Evolutionary conservation across 1,140 invertebrate genomes (phyloP).

Genomic region (Bemisia tabaci): DNA sequence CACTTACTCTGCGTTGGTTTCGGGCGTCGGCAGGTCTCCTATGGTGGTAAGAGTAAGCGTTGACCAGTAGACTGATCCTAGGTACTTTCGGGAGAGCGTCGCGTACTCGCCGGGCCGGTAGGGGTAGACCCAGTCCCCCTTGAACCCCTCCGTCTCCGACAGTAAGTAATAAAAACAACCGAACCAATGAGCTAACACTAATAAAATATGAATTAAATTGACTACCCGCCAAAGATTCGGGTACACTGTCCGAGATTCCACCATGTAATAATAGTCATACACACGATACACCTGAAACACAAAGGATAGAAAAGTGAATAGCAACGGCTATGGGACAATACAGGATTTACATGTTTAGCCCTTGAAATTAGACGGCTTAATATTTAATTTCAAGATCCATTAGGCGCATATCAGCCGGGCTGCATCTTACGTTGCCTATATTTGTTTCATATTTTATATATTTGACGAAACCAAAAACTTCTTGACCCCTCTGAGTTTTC

Average conservation of each 20-base stretch:
- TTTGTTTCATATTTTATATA: too few species aligned
- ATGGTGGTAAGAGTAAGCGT: conserved; percentile 94
- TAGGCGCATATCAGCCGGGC: too few species aligned
- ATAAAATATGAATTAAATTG: conserved; percentile 85
- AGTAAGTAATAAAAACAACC: conserved; percentile 93
- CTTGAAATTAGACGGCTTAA: too few species aligned
- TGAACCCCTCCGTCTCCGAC: conserved; percentile 64
- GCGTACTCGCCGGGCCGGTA: conserved; percentile 73
- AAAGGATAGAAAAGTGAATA: too few species aligned
- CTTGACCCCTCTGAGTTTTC: too few species aligned
- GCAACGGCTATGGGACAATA: too few species aligned
- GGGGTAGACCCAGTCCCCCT: conserved; percentile 85
- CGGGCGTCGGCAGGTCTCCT: conserved; percentile 83
- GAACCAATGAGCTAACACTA: conserved; percentile 93
- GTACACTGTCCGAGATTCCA: conserved; percentile 86
- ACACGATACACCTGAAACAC: conserved; percentile 68
- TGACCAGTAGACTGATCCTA: conserved; percentile 91
- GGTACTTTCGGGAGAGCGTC: conserved; percentile 77
- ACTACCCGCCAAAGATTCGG: conserved; percentile 93
- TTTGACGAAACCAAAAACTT: too few species aligned
- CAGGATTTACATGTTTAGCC: too few species aligned
- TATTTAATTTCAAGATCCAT: too few species aligned
- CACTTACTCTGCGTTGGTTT: conserved; percentile 92
- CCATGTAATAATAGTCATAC: conserved; percentile 88
- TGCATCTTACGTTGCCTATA: too few species aligned